These are phyloP conservation scores for Australoheros facetus DNA, from an alignment of 2,797 vertebrate genomes.

Conservation along the genomic window DNA sequence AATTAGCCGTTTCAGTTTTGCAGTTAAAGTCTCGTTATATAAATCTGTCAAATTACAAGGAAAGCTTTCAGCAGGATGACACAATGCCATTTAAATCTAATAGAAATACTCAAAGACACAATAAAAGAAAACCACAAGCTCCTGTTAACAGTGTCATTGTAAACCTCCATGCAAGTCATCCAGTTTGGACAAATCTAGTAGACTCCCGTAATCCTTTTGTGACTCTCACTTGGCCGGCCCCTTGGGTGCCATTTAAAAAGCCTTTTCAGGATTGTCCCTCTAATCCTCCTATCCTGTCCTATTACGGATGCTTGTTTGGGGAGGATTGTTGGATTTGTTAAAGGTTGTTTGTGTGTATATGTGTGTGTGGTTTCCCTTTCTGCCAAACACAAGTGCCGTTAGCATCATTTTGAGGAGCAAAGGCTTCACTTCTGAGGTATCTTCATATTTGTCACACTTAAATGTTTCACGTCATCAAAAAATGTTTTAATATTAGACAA, in stretches of 20 bases:
- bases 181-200: slow-evolving; percentile 28
- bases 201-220: slow-evolving; percentile 43
- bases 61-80: not conserved
- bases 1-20: not conserved
- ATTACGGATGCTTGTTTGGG: slow-evolving; percentile 41
- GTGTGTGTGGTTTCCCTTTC: not conserved
- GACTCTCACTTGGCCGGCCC: slow-evolving; percentile 14
- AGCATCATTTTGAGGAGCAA: not conserved
- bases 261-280: slow-evolving; percentile 27
- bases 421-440: slow-evolving; percentile 1
- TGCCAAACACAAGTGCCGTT: not conserved
- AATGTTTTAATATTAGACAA: too few species aligned
- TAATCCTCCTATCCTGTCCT: slow-evolving; percentile 29
- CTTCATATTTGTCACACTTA: too few species aligned
- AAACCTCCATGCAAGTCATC: slow-evolving; percentile 6
- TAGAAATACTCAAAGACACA: not conserved
- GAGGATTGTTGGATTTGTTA: slow-evolving; percentile 8
- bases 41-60: not conserved
- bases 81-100: not conserved
- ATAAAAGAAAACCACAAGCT: not conserved
- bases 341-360: slow-evolving; percentile 1
- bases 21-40: not conserved
- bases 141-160: slow-evolving; percentile 2
- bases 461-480: too few species aligned
- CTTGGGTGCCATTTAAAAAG: slow-evolving; percentile 42